A percentile compares a stretch with the other conserved stretches of the same genome.
These are phyloP conservation scores for Lypha dubia DNA, from an alignment of 2,888 invertebrate species.

Conservation along the genomic window DNA sequence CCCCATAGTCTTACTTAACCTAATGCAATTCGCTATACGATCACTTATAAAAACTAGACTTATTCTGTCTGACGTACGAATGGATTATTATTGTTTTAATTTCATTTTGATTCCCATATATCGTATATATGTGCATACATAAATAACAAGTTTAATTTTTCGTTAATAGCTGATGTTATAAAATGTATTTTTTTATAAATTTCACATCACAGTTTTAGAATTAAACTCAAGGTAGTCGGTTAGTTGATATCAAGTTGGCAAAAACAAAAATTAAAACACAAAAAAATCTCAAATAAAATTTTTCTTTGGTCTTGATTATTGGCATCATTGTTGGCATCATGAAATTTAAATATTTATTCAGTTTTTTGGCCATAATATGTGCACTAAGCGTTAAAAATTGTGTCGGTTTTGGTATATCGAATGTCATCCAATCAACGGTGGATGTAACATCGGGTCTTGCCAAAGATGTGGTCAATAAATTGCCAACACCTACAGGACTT, in stretches of 20 bases:
- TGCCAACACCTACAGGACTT: constrained; percentile 78
- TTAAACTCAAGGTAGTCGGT: constrained; percentile 42
- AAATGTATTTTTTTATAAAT: constrained; percentile 37
- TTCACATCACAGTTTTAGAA: constrained; percentile 61
- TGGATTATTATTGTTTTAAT: not conserved
- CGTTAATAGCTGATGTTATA: constrained; percentile 27
- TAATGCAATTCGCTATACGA: not conserved
- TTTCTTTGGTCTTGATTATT: not conserved
- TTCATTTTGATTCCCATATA: constrained; percentile 33
- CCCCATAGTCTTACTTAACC: constrained; percentile 25
- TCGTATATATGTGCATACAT: too few relatives aligned
- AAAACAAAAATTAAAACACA: not conserved
- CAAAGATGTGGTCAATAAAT: constrained; percentile 72
- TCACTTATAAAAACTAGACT: not conserved
- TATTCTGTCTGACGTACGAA: not conserved
- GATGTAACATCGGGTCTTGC: constrained; percentile 76
- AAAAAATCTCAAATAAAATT: not conserved
- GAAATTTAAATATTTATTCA: constrained; percentile 31
- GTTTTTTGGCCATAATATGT: not conserved
- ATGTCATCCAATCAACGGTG: constrained; percentile 75
- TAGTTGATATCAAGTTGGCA: too few relatives aligned
- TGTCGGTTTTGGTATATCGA: constrained; percentile 73
- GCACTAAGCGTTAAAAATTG: constrained; percentile 26
- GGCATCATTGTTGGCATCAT: constrained; percentile 4
- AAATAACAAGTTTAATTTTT: constrained; percentile 18